phyloP scores from a whole-genome alignment of 2,888 invertebrate genomes.

The Morpho helenor region DNA sequence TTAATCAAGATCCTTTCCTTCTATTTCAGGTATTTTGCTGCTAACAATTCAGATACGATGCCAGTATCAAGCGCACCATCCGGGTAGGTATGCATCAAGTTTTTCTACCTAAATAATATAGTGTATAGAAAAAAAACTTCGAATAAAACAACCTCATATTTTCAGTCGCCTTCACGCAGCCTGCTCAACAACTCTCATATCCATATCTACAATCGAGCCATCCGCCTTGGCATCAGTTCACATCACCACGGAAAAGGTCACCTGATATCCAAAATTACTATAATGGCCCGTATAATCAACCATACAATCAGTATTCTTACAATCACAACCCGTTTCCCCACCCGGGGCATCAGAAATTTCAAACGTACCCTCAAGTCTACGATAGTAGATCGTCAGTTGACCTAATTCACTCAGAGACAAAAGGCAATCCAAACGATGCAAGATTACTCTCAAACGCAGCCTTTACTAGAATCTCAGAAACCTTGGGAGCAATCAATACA shows the following conservation, averaged over 20 bases:
- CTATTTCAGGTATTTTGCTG: constrained; percentile 57
- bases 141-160: constrained; percentile 23
- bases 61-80: constrained; percentile 58
- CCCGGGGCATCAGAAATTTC: constrained; percentile 27
- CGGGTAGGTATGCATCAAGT: constrained; percentile 77
- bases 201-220: constrained; percentile 49
- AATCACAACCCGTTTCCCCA: constrained; percentile 37
- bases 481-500: constrained; percentile 89
- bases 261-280: constrained; percentile 44
- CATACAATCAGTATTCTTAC: constrained; percentile 31
- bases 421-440: constrained; percentile 56
- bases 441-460: constrained; percentile 80
- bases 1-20: constrained; percentile 2
- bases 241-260: constrained; percentile 64
- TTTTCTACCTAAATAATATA: constrained; percentile 11
- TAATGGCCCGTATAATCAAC: constrained; percentile 28
- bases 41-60: constrained; percentile 44
- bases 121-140: not conserved
- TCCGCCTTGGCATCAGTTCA: constrained; percentile 64
- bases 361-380: constrained; percentile 39
- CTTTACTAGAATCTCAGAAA: constrained; percentile 81
- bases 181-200: constrained; percentile 48
- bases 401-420: constrained; percentile 43
- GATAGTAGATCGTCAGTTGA: constrained; percentile 46
- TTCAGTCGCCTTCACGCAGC: constrained; percentile 56